phyloP scores from a whole-genome alignment of 2,888 invertebrate species.

The Noctua janthina region DNA sequence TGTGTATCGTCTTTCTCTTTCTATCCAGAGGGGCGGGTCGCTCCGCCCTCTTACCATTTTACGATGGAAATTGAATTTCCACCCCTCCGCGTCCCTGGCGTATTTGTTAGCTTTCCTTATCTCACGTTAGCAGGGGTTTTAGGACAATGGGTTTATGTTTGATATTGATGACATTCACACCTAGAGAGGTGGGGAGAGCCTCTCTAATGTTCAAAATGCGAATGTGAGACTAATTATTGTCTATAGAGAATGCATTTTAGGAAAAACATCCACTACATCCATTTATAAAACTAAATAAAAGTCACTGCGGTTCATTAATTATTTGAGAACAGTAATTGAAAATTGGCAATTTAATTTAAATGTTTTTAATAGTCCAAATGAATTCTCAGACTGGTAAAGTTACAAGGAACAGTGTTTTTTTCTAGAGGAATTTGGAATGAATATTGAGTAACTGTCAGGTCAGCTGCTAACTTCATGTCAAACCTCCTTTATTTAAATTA shows the following conservation, averaged over 20 bases:
- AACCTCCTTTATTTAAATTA: neutral
- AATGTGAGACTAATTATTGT: neutral
- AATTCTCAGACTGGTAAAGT: neutral
- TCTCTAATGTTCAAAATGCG: neutral
- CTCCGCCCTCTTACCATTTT: constrained; percentile 31
- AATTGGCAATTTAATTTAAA: neutral
- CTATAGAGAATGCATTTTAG: neutral
- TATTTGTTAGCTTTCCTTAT: constrained; percentile 45
- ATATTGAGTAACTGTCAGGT: neutral
- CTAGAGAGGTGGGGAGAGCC: too few species aligned
- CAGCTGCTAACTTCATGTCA: neutral
- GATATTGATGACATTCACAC: neutral
- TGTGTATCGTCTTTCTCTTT: constrained; percentile 11
- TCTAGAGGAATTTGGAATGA: neutral
- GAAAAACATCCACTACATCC: neutral
- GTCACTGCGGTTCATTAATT: neutral
- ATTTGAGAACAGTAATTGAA: neutral
- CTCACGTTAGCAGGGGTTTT: constrained; percentile 38
- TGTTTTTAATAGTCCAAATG: too few species aligned
- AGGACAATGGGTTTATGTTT: constrained; percentile 3
- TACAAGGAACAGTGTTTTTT: too few species aligned
- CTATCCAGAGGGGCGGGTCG: constrained; percentile 43
- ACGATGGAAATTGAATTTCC: constrained; percentile 42
- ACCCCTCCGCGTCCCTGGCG: constrained; percentile 20
- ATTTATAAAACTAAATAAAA: neutral